phyloP scores from a whole-genome alignment of 2,113 vertebrate species.

The Bos javanicus region DNA sequence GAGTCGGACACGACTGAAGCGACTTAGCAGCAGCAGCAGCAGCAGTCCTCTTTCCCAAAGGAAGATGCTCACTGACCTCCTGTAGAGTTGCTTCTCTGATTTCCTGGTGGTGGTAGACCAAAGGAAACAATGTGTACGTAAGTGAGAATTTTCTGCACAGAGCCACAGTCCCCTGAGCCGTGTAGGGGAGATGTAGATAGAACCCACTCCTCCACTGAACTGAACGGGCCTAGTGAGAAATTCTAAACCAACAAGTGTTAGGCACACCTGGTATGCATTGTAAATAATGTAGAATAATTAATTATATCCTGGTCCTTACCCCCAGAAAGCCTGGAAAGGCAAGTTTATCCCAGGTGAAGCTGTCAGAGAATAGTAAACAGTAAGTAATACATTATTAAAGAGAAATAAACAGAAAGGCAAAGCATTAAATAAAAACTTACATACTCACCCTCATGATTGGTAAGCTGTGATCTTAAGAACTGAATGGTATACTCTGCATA shows the following conservation, averaged over 20 bases:
- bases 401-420: not conserved
- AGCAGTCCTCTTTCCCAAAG: not conserved
- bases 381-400: not conserved
- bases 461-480: not conserved
- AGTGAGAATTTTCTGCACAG: not conserved
- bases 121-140: not conserved
- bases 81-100: constrained; percentile 14
- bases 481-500: not conserved
- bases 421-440: not conserved
- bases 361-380: not conserved
- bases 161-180: not conserved
- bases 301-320: not conserved
- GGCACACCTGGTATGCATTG: not conserved
- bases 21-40: too few species aligned
- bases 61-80: not conserved
- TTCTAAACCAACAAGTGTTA: not conserved
- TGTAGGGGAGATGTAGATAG: not conserved
- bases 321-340: not conserved
- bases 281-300: not conserved
- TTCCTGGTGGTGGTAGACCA: not conserved
- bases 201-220: not conserved
- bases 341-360: not conserved
- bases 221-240: not conserved
- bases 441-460: not conserved
- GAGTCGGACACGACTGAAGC: too few species aligned